A percentile compares a stretch with the other conserved stretches of the same genome.
Conservation (phyloP, 2,888 invertebrate species). For the Anthophora plumipes region DNA sequence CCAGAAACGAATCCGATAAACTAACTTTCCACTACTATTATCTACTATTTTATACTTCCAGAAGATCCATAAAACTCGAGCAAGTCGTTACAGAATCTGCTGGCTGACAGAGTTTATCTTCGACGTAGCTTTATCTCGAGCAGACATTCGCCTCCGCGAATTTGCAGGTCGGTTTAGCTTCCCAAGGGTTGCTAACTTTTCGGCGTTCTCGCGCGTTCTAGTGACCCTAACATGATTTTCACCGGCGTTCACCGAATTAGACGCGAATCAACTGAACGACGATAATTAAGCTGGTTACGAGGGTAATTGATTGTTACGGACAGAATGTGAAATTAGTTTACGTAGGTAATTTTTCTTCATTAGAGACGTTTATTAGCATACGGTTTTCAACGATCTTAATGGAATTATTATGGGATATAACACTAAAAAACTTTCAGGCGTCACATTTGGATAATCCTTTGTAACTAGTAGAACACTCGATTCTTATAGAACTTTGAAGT, state of each 20-base stretch:
- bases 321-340: too few species aligned
- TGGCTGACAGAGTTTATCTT: constrained; percentile 42
- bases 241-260: background rate
- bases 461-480: too few species aligned
- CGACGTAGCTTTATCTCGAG: constrained; percentile 1
- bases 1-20: constrained; percentile 32
- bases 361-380: too few species aligned
- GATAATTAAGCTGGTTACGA: too few species aligned
- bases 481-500: too few species aligned
- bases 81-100: constrained; percentile 51
- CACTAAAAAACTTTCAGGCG: too few species aligned
- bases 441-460: too few species aligned
- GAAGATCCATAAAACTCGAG: constrained; percentile 53
- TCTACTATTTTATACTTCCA: constrained; percentile 38
- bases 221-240: background rate
- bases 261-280: background rate
- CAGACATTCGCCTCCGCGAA: constrained; percentile 20
- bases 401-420: too few species aligned
- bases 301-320: too few species aligned
- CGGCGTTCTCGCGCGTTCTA: constrained; percentile 7
- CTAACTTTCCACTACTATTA: constrained; percentile 42
- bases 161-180: constrained; percentile 27
- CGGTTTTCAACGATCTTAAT: too few species aligned
- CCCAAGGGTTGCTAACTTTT: background rate
- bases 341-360: too few species aligned